phyloP scores from a whole-genome alignment of 2,888 invertebrate genomes.

The Boloria selene region DNA sequence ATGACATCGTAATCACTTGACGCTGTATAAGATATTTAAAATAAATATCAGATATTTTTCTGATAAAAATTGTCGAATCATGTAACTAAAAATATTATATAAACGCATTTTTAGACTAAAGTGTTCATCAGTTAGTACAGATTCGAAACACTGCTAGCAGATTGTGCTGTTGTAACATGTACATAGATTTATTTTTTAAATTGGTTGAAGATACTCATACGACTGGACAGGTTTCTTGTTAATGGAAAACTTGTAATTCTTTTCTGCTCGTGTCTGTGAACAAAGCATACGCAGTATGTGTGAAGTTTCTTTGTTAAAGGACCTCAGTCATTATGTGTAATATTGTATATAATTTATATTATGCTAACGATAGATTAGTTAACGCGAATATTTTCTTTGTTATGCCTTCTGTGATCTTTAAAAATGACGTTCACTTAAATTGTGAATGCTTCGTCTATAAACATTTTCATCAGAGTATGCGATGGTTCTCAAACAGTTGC shows the following conservation, averaged over 20 bases:
- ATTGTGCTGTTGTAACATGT: too few relatives aligned
- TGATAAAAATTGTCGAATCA: not conserved
- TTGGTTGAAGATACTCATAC: slow-evolving; percentile 4
- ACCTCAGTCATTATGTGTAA: slow-evolving; percentile 11
- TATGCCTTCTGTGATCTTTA: too few relatives aligned
- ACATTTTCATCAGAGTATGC: slow-evolving; percentile 7
- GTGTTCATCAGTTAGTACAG: too few relatives aligned
- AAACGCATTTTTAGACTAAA: too few relatives aligned
- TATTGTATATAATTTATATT: slow-evolving; percentile 1
- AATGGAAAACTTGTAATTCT: slow-evolving; percentile 21
- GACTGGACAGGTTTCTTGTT: slow-evolving; percentile 22
- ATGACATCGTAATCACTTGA: slow-evolving; percentile 19
- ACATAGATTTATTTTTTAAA: too few relatives aligned
- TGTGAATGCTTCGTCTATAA: too few relatives aligned
- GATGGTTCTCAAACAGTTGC: slow-evolving; percentile 41
- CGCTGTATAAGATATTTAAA: slow-evolving; percentile 6
- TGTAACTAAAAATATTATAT: not conserved
- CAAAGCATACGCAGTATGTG: slow-evolving; percentile 31
- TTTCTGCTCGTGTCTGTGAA: slow-evolving; percentile 28
- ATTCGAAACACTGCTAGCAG: too few relatives aligned
- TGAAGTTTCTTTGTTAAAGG: slow-evolving; percentile 31
- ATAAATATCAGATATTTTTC: not conserved
- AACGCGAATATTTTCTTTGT: slow-evolving; percentile 8
- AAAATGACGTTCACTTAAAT: too few relatives aligned
- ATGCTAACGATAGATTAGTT: not conserved